Evolutionary conservation across 2,113 vertebrate species (phyloP).

Genomic region (Thunnus maccoyii): DNA sequence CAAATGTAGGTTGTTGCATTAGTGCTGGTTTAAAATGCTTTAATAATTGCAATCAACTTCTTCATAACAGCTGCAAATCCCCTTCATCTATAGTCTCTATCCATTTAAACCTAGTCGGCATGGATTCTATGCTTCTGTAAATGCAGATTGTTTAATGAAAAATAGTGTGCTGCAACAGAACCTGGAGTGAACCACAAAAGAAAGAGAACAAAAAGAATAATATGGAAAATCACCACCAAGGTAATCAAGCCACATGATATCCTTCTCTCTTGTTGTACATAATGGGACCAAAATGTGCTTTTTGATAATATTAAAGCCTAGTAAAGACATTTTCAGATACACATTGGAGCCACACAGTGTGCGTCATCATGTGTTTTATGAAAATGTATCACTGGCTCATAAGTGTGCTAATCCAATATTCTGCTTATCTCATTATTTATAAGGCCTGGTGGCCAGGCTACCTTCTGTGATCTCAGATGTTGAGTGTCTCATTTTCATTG

Average conservation of each 20-base stretch:
- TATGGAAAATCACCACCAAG: not conserved
- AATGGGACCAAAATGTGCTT: not conserved
- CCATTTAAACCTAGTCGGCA: not conserved
- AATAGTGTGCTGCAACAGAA: not conserved
- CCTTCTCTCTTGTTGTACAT: not conserved
- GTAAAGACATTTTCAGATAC: not conserved
- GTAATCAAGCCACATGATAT: not conserved
- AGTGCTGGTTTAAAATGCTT: not conserved
- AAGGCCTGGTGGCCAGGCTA: not conserved
- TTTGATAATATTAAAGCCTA: not conserved
- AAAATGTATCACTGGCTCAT: not conserved
- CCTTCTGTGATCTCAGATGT: not conserved
- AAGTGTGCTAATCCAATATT: slow-evolving; percentile 39
- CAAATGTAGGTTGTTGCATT: not conserved
- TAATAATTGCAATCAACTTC: not conserved
- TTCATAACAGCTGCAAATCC: not conserved
- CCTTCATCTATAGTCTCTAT: not conserved
- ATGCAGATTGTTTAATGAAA: slow-evolving; percentile 13
- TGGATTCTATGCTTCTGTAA: not conserved
- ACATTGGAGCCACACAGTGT: not conserved
- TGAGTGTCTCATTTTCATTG: not conserved
- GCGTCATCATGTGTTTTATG: slow-evolving; percentile 33
- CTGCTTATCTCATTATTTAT: slow-evolving; percentile 15
- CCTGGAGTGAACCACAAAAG: not conserved
- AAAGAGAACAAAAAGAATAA: not conserved